phyloP scores from a whole-genome alignment of 2,113 vertebrate species.

The Ibidorhyncha struthersii region DNA sequence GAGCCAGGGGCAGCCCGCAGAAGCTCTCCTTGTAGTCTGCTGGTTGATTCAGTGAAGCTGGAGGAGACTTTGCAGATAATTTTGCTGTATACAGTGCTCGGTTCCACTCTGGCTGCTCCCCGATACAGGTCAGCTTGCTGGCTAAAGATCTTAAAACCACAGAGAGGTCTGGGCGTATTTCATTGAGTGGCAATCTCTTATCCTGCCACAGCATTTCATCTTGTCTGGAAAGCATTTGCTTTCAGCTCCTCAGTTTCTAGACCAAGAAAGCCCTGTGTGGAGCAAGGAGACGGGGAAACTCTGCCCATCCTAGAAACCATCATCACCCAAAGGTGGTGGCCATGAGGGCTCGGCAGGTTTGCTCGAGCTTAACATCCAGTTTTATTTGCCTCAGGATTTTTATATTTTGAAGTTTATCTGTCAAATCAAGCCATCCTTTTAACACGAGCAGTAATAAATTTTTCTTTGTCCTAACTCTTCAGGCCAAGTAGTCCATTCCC shows the following conservation, averaged over 20 bases:
- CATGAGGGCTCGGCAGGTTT: neutral
- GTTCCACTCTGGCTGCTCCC: neutral
- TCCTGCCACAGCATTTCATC: neutral
- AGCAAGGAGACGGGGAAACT: neutral
- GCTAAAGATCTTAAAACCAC: neutral
- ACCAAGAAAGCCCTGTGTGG: neutral
- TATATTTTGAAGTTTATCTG: neutral
- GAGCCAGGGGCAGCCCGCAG: neutral
- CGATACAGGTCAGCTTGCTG: neutral
- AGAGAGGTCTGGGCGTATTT: neutral
- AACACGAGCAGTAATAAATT: neutral
- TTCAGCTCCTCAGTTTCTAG: neutral
- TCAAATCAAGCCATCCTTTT: neutral
- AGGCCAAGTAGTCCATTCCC: neutral
- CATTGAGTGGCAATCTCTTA: neutral
- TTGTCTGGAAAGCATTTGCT: neutral
- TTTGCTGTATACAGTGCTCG: neutral
- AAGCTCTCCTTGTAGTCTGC: neutral
- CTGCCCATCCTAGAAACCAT: neutral
- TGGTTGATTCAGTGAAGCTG: neutral
- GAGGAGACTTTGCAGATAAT: neutral
- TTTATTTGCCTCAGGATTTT: neutral
- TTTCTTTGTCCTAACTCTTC: neutral
- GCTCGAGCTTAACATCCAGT: neutral
- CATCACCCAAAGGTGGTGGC: neutral